phyloP scores from a whole-genome alignment of 2,888 invertebrate species.

The Sepiola atlantica region DNA sequence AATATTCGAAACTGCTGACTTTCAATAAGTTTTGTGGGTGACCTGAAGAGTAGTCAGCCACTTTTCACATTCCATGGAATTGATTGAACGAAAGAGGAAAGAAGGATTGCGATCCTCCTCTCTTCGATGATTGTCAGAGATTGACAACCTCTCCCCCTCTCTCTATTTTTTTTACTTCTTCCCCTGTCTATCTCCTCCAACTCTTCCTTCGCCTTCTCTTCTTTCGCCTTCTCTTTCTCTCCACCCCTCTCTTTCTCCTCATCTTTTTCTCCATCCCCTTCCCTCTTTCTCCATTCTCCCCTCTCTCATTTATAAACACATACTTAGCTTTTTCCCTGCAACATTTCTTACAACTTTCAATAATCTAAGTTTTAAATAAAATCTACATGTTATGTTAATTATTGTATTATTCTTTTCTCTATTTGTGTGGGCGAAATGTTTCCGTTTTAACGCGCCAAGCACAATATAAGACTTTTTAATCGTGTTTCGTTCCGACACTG shows the following conservation, averaged over 20 bases:
- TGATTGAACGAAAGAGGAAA: conserved; percentile 16
- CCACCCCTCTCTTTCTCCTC: too few species aligned
- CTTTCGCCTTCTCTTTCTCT: too few species aligned
- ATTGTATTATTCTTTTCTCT: not conserved
- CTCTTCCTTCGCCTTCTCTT: not conserved
- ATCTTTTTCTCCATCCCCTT: too few species aligned
- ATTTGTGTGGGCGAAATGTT: not conserved
- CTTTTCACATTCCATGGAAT: not conserved
- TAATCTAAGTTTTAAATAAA: not conserved
- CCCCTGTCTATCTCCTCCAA: not conserved
- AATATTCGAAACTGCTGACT: conserved; percentile 32
- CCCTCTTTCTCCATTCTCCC: too few species aligned
- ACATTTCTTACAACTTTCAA: not conserved
- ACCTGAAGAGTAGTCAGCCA: not conserved
- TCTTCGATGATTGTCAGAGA: not conserved
- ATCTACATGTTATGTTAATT: not conserved
- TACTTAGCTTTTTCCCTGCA: not conserved
- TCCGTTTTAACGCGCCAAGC: not conserved
- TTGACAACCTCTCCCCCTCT: not conserved
- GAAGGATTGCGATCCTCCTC: not conserved
- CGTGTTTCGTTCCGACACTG: too few species aligned
- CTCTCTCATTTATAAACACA: not conserved
- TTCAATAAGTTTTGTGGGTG: conserved; percentile 32
- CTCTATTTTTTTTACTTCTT: not conserved
- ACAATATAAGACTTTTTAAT: not conserved